phyloP scores from a whole-genome alignment of 2,797 vertebrate species.

The Scarus forsteni region DNA sequence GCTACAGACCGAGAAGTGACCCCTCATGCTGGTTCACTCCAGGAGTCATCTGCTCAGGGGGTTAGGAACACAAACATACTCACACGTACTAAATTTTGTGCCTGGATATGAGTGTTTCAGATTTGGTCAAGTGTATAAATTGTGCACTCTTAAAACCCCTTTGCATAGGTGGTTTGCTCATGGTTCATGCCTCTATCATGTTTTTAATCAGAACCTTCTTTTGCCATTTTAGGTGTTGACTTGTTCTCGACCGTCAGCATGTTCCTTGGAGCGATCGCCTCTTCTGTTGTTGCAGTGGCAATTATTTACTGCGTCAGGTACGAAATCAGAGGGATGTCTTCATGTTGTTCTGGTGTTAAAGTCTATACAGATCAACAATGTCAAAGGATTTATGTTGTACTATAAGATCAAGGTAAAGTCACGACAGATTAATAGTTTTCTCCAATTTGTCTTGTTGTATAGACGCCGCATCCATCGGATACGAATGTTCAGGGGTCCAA shows the following conservation, averaged over 20 bases:
- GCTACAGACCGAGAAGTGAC: conserved; percentile 78
- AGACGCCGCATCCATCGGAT: conserved; percentile 81
- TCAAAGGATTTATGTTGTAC: too few species aligned
- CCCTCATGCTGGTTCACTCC: conserved; percentile 86
- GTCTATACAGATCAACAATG: background rate
- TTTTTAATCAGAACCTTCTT: background rate
- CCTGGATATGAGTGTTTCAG: too few species aligned
- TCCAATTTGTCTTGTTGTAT: conserved; percentile 16
- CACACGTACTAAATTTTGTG: too few species aligned
- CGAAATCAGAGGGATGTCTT: background rate
- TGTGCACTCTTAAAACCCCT: too few species aligned
- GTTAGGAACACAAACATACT: conserved; percentile 61
- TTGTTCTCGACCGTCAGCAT: conserved; percentile 53
- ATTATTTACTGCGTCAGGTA: conserved; percentile 72
- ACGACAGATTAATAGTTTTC: background rate
- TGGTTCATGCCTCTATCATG: too few species aligned
- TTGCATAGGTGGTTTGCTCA: too few species aligned
- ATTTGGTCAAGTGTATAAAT: too few species aligned
- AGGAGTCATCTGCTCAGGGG: conserved; percentile 84
- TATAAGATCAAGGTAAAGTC: background rate
- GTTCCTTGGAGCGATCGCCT: conserved; percentile 27
- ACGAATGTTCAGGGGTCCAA: conserved; percentile 75
- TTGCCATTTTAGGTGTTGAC: conserved; percentile 68
- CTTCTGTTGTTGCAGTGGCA: conserved; percentile 7
- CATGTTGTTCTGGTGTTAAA: background rate